These are phyloP conservation scores for Coenonympha glycerion DNA, from an alignment of 2,888 invertebrate genomes.

Conservation along the genomic window DNA sequence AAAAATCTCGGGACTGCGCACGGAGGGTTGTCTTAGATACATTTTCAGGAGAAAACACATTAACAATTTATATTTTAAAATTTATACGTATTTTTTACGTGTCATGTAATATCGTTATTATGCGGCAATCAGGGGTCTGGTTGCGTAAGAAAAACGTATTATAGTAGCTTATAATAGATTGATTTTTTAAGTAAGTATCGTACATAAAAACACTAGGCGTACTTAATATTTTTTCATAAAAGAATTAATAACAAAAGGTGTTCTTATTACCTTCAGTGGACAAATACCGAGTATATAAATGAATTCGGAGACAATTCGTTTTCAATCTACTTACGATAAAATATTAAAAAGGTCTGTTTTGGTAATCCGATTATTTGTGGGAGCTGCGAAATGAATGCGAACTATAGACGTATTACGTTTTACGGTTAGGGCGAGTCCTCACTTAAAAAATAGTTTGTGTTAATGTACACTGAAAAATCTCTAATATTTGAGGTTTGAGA, in stretches of 20 bases:
- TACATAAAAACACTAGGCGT: no score
- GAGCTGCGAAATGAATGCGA: conserved; percentile 6
- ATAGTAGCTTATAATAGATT: no score
- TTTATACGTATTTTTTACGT: no score
- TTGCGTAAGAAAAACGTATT: no score
- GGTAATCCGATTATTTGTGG: conserved; percentile 28
- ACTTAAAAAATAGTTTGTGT: no score
- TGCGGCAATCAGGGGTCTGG: no score
- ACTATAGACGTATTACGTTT: not conserved
- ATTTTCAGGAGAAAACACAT: conserved; percentile 13
- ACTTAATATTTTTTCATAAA: no score
- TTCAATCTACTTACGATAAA: conserved; percentile 31
- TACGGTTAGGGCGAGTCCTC: not conserved
- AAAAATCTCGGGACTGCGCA: conserved; percentile 21
- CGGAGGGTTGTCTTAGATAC: conserved; percentile 19
- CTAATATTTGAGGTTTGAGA: no score
- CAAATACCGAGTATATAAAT: conserved; percentile 27
- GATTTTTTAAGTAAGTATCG: no score
- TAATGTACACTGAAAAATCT: no score
- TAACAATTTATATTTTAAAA: no score
- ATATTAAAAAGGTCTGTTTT: conserved; percentile 30
- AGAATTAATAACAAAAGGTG: conserved; percentile 1
- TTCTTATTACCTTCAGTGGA: conserved; percentile 14
- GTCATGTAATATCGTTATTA: no score
- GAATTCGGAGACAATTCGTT: conserved; percentile 26